Evolutionary conservation across 1,140 invertebrate genomes (phyloP).

Genomic region (Drosophila mojavensis): DNA sequence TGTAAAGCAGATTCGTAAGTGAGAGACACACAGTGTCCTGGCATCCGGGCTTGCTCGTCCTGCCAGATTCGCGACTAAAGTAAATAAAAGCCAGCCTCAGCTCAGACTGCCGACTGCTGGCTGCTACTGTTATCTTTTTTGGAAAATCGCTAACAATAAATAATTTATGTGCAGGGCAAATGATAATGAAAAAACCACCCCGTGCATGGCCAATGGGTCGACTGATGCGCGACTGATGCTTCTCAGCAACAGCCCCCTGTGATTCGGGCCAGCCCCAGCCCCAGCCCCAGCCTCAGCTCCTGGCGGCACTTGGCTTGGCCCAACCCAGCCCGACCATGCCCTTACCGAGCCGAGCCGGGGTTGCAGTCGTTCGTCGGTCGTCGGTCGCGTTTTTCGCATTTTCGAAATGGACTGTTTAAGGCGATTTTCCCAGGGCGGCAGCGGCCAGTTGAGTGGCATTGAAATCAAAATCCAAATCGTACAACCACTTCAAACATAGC

Average conservation of each 20-base stretch:
- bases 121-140: constrained; percentile 73
- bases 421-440: constrained; percentile 70
- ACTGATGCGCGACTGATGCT: constrained; percentile 42
- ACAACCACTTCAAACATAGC: constrained; percentile 69
- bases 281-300: neutral
- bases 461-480: constrained; percentile 75
- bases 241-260: constrained; percentile 12
- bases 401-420: constrained; percentile 73
- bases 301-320: neutral
- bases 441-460: constrained; percentile 74
- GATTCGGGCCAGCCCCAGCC: constrained; percentile 5
- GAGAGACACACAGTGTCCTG: constrained; percentile 15
- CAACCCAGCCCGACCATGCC: neutral
- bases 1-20: constrained; percentile 17
- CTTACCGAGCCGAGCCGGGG: constrained; percentile 14
- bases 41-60: constrained; percentile 18
- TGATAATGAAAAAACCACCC: constrained; percentile 80
- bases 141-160: constrained; percentile 81
- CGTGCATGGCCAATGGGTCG: constrained; percentile 69
- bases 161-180: constrained; percentile 80
- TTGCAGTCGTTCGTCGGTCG: constrained; percentile 21
- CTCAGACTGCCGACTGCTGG: neutral
- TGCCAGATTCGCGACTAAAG: constrained; percentile 64
- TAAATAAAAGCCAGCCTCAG: constrained; percentile 59
- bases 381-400: constrained; percentile 49